These are phyloP conservation scores for Melanotaenia maccullochi DNA, from an alignment of 2,797 vertebrate genomes.

Conservation along the genomic window DNA sequence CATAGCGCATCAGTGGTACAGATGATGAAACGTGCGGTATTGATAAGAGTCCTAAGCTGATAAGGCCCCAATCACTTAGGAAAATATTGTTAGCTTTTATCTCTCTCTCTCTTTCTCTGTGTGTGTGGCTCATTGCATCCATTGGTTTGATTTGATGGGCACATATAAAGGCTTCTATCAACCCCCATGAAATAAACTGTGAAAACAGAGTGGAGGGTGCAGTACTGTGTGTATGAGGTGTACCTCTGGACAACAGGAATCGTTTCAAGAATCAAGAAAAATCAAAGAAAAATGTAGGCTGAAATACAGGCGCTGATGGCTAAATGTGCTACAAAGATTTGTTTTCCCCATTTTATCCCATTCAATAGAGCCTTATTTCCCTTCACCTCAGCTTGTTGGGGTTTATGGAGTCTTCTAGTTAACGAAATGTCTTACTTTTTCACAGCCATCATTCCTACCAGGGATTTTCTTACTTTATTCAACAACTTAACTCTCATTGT, in stretches of 20 bases:
- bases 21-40: constrained; percentile 82
- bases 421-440: neutral
- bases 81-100: constrained; percentile 73
- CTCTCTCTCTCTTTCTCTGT: constrained; percentile 31
- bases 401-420: neutral
- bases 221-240: neutral
- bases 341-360: neutral
- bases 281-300: neutral
- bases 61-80: constrained; percentile 79
- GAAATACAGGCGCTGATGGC: neutral
- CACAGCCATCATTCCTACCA: neutral
- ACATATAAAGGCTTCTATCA: constrained; percentile 61
- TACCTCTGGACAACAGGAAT: constrained; percentile 3
- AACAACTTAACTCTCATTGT: neutral
- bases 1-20: constrained; percentile 41
- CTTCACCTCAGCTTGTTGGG: neutral
- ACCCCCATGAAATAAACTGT: constrained; percentile 53
- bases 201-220: constrained; percentile 40
- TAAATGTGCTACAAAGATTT: neutral
- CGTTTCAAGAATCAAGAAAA: constrained; percentile 11
- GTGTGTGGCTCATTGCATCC: constrained; percentile 47
- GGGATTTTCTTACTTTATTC: neutral
- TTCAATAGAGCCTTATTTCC: neutral
- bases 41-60: constrained; percentile 78
- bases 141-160: constrained; percentile 64